A percentile compares a stretch with the other conserved stretches of the same genome.
phyloP scores from a whole-genome alignment of 2,888 invertebrate species.

The Linyphia triangularis region DNA sequence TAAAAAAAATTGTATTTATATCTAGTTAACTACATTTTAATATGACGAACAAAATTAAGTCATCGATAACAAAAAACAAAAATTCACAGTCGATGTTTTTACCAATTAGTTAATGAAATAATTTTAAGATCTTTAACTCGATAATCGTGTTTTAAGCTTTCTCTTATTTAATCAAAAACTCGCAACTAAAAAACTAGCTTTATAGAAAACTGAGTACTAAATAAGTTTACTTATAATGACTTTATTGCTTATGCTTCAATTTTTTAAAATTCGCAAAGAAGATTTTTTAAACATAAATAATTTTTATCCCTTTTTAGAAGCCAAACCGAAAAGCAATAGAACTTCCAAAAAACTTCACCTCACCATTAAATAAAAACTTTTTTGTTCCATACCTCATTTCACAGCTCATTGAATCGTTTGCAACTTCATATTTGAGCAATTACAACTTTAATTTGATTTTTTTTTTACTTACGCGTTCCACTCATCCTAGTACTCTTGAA shows the following conservation, averaged over 20 bases:
- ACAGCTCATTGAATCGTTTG: slow-evolving; percentile 54
- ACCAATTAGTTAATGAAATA: too few relatives aligned
- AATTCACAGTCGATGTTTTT: too few relatives aligned
- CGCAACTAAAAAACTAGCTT: too few relatives aligned
- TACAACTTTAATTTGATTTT: slow-evolving; percentile 44
- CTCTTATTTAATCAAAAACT: too few relatives aligned
- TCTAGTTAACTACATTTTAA: too few relatives aligned
- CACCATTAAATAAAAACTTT: slow-evolving; percentile 46
- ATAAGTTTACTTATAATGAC: background rate
- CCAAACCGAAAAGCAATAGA: slow-evolving; percentile 26
- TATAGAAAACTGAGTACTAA: too few relatives aligned
- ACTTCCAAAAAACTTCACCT: slow-evolving; percentile 1
- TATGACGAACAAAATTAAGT: too few relatives aligned
- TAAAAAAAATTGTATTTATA: too few relatives aligned
- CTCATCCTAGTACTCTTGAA: slow-evolving; percentile 18
- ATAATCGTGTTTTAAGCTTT: too few relatives aligned
- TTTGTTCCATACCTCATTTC: slow-evolving; percentile 35
- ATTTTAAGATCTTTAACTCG: too few relatives aligned
- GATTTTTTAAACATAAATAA: background rate
- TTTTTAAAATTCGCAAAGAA: background rate
- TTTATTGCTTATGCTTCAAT: background rate
- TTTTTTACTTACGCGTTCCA: background rate
- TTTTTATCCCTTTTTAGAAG: background rate
- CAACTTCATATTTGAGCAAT: slow-evolving; percentile 43
- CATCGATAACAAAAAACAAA: too few relatives aligned